Percentiles rank a stretch among this genome's conserved stretches.
Conservation (phyloP, 2,113 vertebrate species). For the Hyaena hyaena region DNA sequence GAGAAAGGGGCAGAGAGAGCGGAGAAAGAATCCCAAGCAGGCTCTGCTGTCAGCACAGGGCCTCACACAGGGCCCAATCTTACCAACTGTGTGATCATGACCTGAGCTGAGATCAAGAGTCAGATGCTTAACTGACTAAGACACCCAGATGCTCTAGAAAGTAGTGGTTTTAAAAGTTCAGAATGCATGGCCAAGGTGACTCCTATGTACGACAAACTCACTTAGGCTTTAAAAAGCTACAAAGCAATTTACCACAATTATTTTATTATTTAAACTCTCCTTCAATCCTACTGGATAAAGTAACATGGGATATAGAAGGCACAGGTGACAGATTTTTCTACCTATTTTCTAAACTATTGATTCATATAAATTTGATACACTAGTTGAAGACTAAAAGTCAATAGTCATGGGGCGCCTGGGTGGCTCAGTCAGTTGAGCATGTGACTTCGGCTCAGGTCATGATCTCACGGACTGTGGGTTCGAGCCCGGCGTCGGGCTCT, state of each 20-base stretch:
- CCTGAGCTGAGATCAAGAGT: too few species aligned
- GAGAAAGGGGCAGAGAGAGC: too few species aligned
- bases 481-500: too few species aligned
- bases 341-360: neutral
- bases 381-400: neutral
- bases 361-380: neutral
- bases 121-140: too few species aligned
- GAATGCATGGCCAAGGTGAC: neutral
- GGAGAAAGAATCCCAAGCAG: too few species aligned
- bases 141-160: too few species aligned
- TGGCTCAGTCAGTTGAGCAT: too few species aligned
- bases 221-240: neutral
- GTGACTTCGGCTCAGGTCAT: too few species aligned
- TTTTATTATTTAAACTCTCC: neutral
- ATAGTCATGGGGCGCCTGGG: neutral
- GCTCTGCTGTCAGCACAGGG: too few species aligned
- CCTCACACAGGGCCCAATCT: too few species aligned
- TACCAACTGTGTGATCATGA: too few species aligned
- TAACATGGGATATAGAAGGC: neutral
- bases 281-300: neutral
- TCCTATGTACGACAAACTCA: neutral
- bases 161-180: neutral
- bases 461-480: too few species aligned
- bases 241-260: neutral
- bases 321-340: neutral